A percentile compares a stretch with the other conserved stretches of the same genome.
These are phyloP conservation scores for Anser brachyrhynchus DNA, from an alignment of 2,113 vertebrate species.

Conservation along the genomic window DNA sequence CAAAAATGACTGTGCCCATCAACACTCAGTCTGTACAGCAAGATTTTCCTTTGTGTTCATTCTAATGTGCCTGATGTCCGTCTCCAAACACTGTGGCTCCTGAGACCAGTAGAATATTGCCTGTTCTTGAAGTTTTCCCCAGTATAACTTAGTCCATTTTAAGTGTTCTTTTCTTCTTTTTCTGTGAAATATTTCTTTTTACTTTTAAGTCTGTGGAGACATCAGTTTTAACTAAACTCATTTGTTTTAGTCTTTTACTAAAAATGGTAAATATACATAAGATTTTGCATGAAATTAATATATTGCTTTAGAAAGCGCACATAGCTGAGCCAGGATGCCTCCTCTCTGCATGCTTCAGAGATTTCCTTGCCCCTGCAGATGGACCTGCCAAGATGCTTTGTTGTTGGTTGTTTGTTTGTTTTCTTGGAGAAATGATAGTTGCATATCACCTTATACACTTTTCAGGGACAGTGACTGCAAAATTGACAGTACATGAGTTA, in stretches of 20 bases:
- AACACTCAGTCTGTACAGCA: neutral
- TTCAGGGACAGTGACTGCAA: neutral
- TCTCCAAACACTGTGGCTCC: neutral
- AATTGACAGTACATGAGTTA: neutral
- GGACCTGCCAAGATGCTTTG: neutral
- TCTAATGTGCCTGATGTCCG: neutral
- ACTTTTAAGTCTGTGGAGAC: neutral
- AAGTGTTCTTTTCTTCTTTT: neutral
- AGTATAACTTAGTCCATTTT: neutral
- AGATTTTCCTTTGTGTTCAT: neutral
- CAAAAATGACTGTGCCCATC: neutral
- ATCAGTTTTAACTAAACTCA: neutral
- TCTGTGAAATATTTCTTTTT: neutral
- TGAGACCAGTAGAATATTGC: neutral
- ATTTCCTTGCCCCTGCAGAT: neutral
- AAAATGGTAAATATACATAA: neutral
- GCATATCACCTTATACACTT: neutral
- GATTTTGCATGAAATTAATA: neutral
- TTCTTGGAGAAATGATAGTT: neutral
- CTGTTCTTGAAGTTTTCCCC: neutral
- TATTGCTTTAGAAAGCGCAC: neutral
- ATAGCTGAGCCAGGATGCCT: neutral
- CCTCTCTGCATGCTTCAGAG: neutral
- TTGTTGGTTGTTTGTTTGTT: neutral
- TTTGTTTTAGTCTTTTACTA: neutral